phyloP scores from a whole-genome alignment of 2,797 vertebrate genomes.

The Lagorchestes hirsutus region DNA sequence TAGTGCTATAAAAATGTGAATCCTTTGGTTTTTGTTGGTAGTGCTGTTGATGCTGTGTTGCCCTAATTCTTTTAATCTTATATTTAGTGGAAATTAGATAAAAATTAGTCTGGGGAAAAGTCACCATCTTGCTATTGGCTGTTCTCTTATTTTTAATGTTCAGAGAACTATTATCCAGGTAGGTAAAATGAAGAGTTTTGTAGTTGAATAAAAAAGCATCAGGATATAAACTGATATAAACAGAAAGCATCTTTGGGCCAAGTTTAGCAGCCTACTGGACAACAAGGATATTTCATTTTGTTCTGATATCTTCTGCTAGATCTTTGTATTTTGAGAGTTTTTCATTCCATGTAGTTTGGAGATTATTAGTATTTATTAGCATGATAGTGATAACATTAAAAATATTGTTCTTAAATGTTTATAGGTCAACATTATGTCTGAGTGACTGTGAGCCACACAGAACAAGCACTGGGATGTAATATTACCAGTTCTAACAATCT shows the following conservation, averaged over 20 bases:
- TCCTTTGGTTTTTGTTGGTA: background rate
- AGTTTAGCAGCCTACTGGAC: background rate
- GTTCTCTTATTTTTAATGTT: background rate
- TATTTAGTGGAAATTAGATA: background rate
- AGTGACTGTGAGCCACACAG: background rate
- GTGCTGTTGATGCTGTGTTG: background rate
- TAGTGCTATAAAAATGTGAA: background rate
- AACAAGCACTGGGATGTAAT: background rate
- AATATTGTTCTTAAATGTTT: background rate
- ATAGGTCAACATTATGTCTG: background rate
- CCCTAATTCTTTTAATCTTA: background rate
- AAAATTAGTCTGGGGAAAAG: background rate
- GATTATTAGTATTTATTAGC: background rate
- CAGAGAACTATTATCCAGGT: background rate
- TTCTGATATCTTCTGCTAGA: background rate
- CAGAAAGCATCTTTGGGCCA: background rate
- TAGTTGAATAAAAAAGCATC: background rate
- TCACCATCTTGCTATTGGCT: background rate
- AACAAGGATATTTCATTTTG: background rate
- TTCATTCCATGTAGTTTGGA: background rate
- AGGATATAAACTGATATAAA: background rate
- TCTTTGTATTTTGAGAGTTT: background rate
- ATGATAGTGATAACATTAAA: background rate
- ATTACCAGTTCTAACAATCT: background rate
- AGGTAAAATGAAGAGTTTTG: background rate